Conservation (phyloP, 2,113 vertebrate species). For the Oriolus oriolus region DNA sequence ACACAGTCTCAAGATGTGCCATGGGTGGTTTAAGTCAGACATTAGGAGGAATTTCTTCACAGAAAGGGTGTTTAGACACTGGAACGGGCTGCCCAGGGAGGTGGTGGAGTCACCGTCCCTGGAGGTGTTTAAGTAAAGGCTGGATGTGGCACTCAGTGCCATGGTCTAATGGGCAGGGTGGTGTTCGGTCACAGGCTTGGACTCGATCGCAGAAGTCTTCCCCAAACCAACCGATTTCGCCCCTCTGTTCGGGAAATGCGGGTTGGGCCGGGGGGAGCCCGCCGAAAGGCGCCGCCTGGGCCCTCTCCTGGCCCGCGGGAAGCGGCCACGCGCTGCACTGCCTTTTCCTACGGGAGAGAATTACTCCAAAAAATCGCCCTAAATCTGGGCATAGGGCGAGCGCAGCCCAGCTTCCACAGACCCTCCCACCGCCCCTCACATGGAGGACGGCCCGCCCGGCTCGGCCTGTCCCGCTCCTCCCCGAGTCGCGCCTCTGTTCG, state of each 20-base stretch:
- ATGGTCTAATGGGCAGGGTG: background rate
- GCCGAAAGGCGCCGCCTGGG: background rate
- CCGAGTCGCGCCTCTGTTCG: background rate
- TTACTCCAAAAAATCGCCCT: background rate
- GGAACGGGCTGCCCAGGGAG: background rate
- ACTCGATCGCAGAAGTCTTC: background rate
- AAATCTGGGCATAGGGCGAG: background rate
- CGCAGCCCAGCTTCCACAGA: background rate
- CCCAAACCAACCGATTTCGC: background rate
- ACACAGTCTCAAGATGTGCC: background rate
- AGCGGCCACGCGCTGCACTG: background rate
- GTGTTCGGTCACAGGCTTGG: background rate
- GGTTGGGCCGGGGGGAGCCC: fast-evolving
- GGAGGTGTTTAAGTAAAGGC: background rate
- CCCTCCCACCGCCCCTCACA: too few species aligned
- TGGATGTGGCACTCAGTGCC: background rate
- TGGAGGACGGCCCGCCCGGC: fast-evolving
- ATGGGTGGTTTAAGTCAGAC: background rate
- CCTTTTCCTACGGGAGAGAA: background rate
- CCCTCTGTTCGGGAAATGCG: fast-evolving
- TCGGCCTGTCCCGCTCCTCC: background rate
- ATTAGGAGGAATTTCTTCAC: background rate
- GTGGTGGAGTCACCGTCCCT: background rate
- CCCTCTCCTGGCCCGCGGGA: background rate
- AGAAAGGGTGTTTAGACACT: too few species aligned